Base-by-base conservation (phyloP, 2,797 vertebrate species). In the Scolopax bukidnonensis region DNA sequence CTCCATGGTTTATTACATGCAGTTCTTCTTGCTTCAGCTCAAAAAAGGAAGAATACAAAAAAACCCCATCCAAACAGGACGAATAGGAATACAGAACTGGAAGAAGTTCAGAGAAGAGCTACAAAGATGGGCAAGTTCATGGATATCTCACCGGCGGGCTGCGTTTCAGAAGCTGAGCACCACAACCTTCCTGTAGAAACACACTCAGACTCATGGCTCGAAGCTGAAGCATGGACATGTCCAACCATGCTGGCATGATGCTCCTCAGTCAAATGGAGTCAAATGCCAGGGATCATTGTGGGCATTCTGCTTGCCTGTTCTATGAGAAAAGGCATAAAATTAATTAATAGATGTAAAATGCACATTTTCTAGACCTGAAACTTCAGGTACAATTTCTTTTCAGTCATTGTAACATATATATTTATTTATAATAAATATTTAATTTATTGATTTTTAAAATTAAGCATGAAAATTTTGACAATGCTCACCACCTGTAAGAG, bases 141-240 rank as follows among this genome's bases (percentile, higher is more conserved):
- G 10, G 17, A 40, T 79, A 65, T 87, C 54, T 79, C 38, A 28
- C 32, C 1, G 7, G 10, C 19, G 1, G 1, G 30, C 64, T 71
- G 64, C 17, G 4, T 40, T 59, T 60, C 40, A 59, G 60, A 30
- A 48, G 20, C 9, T 64, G 65, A 48, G 65, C n/a, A 53, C 64
- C 6, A 1, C 41, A 63, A 4, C 45, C 12, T 77, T 45, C 50
- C 36, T 1, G 0, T n/a, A 59, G 10, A 32, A 59, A 50, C 13
- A 28, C 2, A 0, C 32, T 45, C 64, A 14, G 53, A 45, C 47
- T 61, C 68, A 10, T 3, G 27, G 15, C 63, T 80, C 0, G 0
- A 36, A 40, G 45, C 40, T 60, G 57, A 81, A 70, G 59, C 59
- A n/a, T 2, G 12, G n/a, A 59, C 64, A 16, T 3, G 4, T 63